Evolutionary conservation across 2,797 vertebrate genomes (phyloP).

Genomic region (Eulemur mongoz): DNA sequence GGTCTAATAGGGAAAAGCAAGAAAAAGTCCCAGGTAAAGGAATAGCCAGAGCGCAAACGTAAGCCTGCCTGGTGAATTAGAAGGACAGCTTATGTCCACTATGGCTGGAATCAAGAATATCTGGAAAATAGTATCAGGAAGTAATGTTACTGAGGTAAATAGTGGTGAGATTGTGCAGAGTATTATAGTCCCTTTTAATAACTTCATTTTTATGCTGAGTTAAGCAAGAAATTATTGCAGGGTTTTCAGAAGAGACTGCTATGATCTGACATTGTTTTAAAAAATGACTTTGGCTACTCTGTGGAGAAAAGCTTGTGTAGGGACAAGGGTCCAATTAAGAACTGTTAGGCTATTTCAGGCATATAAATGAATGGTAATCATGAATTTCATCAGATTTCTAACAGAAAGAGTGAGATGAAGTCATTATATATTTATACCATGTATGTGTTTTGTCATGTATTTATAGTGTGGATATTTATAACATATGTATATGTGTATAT

Average conservation of each 20-base stretch:
- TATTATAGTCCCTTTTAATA: not conserved
- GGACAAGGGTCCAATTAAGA: not conserved
- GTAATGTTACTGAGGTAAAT: not conserved
- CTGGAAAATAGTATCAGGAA: not conserved
- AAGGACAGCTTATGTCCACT: not conserved
- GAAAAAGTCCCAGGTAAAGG: not conserved
- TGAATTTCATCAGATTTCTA: not conserved
- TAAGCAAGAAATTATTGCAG: not conserved
- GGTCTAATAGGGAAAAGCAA: not conserved
- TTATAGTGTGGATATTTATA: not conserved
- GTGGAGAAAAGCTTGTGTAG: not conserved
- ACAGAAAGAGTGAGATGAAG: not conserved
- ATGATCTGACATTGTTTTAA: not conserved
- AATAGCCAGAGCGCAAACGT: not conserved
- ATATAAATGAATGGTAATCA: not conserved
- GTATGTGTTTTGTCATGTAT: not conserved
- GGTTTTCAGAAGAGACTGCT: not conserved
- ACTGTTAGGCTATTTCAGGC: not conserved
- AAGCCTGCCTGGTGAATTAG: not conserved
- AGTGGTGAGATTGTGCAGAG: not conserved
- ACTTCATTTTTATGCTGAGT: not conserved
- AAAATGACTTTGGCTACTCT: not conserved
- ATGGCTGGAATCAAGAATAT: not conserved
- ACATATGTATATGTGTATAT: not conserved
- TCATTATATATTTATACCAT: not conserved